These are phyloP conservation scores for Danaus chrysippus DNA, from an alignment of 2,888 invertebrate genomes.

Conservation along the genomic window DNA sequence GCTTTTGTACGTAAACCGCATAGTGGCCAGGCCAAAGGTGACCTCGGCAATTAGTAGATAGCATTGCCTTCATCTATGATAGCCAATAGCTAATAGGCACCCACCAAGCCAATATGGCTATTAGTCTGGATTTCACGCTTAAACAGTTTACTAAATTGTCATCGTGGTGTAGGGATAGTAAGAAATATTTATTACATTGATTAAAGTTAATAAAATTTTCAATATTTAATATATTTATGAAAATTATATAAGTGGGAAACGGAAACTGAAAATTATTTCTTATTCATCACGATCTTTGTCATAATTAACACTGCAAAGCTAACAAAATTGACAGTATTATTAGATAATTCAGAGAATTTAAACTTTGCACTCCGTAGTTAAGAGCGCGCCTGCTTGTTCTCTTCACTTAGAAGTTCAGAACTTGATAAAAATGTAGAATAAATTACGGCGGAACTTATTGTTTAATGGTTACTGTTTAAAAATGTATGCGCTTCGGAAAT, in stretches of 20 bases:
- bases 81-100: neutral
- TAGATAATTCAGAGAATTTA: slow-evolving; percentile 23
- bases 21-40: slow-evolving; percentile 55
- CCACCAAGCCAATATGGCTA: slow-evolving; percentile 1
- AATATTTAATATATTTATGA: no score
- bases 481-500: slow-evolving; percentile 9
- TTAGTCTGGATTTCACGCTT: neutral
- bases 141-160: slow-evolving; percentile 3
- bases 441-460: slow-evolving; percentile 23
- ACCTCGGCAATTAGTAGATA: slow-evolving; percentile 65
- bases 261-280: neutral
- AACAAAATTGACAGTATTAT: slow-evolving; percentile 20
- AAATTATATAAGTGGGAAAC: neutral
- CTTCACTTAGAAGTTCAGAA: slow-evolving; percentile 27
- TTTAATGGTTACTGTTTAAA: slow-evolving; percentile 27
- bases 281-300: neutral
- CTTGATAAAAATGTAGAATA: slow-evolving; percentile 30
- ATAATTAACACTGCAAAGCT: slow-evolving; percentile 8
- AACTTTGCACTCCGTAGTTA: slow-evolving; percentile 25
- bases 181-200: neutral
- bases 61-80: slow-evolving; percentile 37
- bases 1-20: slow-evolving; percentile 58
- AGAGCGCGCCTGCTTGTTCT: slow-evolving; percentile 26
- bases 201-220: neutral
- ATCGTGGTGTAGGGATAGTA: neutral